These are phyloP conservation scores for Rhopilema esculentum DNA, from an alignment of 30 jellyfish, hydroid and myxozoan genomes.

Conservation along the genomic window DNA sequence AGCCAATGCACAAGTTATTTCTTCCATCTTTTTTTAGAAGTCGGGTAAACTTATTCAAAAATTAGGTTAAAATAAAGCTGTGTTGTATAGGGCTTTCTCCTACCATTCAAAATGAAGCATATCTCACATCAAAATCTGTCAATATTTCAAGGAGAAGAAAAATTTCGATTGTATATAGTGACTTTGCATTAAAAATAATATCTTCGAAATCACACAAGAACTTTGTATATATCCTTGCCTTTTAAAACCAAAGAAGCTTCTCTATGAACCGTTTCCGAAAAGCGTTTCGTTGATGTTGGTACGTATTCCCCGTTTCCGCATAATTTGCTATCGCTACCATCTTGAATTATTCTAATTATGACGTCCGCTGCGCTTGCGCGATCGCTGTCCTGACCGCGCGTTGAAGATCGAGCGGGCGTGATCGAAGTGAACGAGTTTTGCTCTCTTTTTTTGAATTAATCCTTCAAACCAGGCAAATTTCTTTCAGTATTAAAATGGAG, in stretches of 20 bases:
- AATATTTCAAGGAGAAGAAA: no score
- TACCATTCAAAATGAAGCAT: no score
- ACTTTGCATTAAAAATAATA: no score
- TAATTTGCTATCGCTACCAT: slow-evolving; percentile 10
- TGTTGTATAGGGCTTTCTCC: no score
- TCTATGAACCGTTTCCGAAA: not conserved
- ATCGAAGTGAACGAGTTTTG: not conserved
- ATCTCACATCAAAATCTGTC: no score
- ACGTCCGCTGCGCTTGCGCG: slow-evolving; percentile 79
- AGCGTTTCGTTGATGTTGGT: not conserved
- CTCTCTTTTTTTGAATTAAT: not conserved
- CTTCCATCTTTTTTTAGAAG: no score
- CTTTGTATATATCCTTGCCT: not conserved
- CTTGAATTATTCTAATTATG: slow-evolving; percentile 8
- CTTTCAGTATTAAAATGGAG: slow-evolving; percentile 47
- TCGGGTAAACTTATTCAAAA: no score
- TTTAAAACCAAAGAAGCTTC: not conserved
- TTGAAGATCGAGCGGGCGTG: slow-evolving; percentile 41
- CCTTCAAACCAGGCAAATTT: not conserved
- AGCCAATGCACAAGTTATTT: no score
- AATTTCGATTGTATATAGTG: no score
- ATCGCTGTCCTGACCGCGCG: slow-evolving; percentile 68
- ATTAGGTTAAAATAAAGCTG: no score
- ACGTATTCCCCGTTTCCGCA: not conserved
- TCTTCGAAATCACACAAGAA: not conserved